Evolutionary conservation across 53 echinoderm and acorn worm genomes (phyloP).

Genomic region (Henricia sp.): DNA sequence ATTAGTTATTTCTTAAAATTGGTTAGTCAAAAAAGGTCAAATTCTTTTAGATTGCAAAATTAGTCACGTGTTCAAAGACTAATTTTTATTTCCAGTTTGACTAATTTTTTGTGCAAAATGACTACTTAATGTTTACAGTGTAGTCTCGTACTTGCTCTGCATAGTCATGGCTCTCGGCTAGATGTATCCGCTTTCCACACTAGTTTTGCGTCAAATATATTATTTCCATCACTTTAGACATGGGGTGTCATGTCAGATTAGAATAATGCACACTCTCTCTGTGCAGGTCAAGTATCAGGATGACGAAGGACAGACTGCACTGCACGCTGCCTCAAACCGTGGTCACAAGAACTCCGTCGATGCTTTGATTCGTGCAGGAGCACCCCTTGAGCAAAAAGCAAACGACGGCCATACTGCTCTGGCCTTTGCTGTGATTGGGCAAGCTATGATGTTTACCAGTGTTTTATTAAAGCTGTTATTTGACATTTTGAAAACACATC

Average conservation of each 20-base stretch:
- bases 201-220: too few relatives aligned
- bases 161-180: too few relatives aligned
- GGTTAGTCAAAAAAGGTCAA: too few relatives aligned
- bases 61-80: too few relatives aligned
- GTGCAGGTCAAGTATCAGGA: slow-evolving; percentile 36
- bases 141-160: too few relatives aligned
- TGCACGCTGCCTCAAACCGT: slow-evolving; percentile 70
- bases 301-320: slow-evolving; percentile 35
- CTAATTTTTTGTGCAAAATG: too few relatives aligned
- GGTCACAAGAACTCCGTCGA: slow-evolving; percentile 62
- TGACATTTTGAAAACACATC: background rate
- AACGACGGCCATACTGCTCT: slow-evolving; percentile 75
- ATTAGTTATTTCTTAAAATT: too few relatives aligned
- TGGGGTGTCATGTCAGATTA: background rate
- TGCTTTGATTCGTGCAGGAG: slow-evolving; percentile 51
- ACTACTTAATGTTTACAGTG: too few relatives aligned
- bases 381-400: slow-evolving; percentile 59
- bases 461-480: too few relatives aligned
- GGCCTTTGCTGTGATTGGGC: slow-evolving; percentile 69
- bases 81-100: too few relatives aligned
- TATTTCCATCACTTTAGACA: background rate
- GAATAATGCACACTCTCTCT: background rate
- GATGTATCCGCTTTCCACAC: too few relatives aligned
- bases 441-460: background rate
- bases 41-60: too few relatives aligned